phyloP scores from a whole-genome alignment of 2,113 vertebrate species.

The Channa maculata region DNA sequence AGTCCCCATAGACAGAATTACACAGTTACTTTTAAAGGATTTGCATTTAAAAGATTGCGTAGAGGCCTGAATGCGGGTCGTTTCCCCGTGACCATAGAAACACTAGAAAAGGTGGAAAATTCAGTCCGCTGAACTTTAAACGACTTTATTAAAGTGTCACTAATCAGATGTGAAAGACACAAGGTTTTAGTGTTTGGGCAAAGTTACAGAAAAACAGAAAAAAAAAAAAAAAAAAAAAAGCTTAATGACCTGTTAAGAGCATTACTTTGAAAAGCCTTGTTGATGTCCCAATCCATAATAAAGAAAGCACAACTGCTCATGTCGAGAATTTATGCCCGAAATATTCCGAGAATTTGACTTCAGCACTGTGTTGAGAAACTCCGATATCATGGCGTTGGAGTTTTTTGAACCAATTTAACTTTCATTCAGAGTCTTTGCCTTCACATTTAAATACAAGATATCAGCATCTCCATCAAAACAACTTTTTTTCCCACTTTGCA shows the following conservation, averaged over 20 bases:
- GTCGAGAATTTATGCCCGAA: conserved; percentile 75
- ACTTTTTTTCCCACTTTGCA: neutral
- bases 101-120: conserved; percentile 97
- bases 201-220: conserved; percentile 86
- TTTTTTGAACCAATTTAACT: neutral
- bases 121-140: conserved; percentile 97
- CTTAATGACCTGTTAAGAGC: conserved; percentile 88
- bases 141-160: conserved; percentile 99
- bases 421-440: neutral
- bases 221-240: conserved; percentile 83
- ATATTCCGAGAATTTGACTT: conserved; percentile 77
- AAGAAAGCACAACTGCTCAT: conserved; percentile 75
- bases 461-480: conserved; percentile 7
- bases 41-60: conserved; percentile 96
- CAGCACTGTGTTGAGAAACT: conserved; percentile 42
- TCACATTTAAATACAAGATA: conserved; percentile 6
- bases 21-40: conserved; percentile 90
- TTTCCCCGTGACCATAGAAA: conserved; percentile 96
- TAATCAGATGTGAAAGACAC: conserved; percentile 96
- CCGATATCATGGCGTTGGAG: neutral
- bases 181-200: conserved; percentile 91
- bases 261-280: conserved; percentile 85
- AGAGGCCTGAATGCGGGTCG: conserved; percentile 88
- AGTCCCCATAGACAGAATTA: conserved; percentile 88
- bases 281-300: conserved; percentile 76